Conservation (phyloP, 1,140 invertebrate genomes). For the Platorchestia sp. region DNA sequence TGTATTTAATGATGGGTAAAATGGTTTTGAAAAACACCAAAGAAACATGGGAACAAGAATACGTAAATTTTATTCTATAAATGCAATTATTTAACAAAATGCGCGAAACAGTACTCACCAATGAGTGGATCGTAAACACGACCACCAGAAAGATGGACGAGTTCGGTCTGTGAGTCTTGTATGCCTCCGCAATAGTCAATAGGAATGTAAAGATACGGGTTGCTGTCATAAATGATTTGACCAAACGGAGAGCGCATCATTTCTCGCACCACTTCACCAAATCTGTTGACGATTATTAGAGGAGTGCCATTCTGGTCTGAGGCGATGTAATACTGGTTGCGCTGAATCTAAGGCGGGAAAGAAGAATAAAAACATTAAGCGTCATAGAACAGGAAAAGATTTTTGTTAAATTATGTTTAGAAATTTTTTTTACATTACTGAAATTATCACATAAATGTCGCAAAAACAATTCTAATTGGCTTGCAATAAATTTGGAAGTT, state of each 20-base stretch:
- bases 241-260: conserved; percentile 94
- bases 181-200: conserved; percentile 94
- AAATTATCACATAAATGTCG: too few species aligned
- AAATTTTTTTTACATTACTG: too few species aligned
- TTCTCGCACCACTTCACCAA: conserved; percentile 92
- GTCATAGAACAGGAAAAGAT: too few species aligned
- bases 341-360: conserved; percentile 75
- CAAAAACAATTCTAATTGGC: too few species aligned
- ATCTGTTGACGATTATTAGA: conserved; percentile 94
- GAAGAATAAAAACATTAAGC: neutral
- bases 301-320: conserved; percentile 96
- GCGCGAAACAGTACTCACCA: conserved; percentile 72
- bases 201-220: conserved; percentile 92
- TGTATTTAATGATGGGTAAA: neutral
- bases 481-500: too few species aligned
- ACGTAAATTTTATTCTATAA: too few species aligned
- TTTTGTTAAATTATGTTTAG: too few species aligned
- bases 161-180: conserved; percentile 88
- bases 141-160: conserved; percentile 91
- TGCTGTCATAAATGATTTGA: conserved; percentile 93
- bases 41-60: neutral
- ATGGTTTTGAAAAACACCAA: neutral
- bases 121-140: conserved; percentile 95
- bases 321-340: conserved; percentile 94
- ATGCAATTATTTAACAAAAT: neutral